Percentiles rank a stretch among this genome's conserved stretches.
Evolutionary conservation across 2,888 invertebrate genomes (phyloP).

Genomic region (Dicyrtoma fusca): DNA sequence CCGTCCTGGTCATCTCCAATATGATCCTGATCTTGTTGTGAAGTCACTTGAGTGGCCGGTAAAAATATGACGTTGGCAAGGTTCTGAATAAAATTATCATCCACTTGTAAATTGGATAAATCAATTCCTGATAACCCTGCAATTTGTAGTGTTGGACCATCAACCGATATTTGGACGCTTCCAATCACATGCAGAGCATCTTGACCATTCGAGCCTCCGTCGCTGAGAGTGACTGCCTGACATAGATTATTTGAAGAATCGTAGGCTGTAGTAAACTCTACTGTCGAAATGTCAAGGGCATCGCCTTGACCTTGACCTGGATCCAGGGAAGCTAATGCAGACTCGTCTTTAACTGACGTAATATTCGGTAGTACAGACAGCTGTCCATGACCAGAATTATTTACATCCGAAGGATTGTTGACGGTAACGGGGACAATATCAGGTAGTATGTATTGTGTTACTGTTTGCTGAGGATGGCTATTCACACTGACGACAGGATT

Average conservation of each 20-base stretch:
- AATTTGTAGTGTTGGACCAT: constrained; percentile 58
- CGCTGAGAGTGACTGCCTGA: constrained; percentile 17
- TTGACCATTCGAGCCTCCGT: background rate
- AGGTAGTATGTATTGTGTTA: background rate
- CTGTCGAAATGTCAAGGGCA: background rate
- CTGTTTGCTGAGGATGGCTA: too few relatives aligned
- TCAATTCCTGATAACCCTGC: constrained; percentile 61
- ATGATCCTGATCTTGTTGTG: constrained; percentile 8
- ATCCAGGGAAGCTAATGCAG: background rate
- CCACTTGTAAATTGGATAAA: constrained; percentile 62
- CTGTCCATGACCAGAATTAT: background rate
- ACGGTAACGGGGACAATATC: background rate
- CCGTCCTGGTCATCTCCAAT: background rate
- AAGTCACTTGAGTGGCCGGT: constrained; percentile 55
- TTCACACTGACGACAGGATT: too few relatives aligned
- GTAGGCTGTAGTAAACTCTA: background rate
- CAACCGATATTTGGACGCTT: constrained; percentile 60
- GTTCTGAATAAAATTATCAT: constrained; percentile 62
- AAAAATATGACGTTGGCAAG: constrained; percentile 59
- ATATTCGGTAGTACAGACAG: constrained; percentile 4
- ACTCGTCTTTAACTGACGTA: background rate
- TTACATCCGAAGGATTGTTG: background rate
- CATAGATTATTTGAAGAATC: constrained; percentile 1
- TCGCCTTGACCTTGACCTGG: background rate
- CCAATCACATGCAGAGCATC: constrained; percentile 57